Conservation (phyloP, 1,140 invertebrate species). For the Pissodes strobi region DNA sequence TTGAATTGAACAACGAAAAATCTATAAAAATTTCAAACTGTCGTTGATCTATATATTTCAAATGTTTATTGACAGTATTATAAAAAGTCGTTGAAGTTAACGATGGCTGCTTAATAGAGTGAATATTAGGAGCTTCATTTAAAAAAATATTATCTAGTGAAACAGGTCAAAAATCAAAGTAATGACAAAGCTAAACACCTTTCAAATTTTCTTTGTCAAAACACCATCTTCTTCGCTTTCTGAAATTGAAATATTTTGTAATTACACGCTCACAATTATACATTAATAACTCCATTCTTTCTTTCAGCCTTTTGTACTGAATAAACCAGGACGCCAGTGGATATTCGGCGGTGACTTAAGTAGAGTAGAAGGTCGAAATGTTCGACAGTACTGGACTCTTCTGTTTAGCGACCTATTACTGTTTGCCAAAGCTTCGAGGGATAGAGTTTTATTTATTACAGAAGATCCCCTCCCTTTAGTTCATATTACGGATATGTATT, state of each 20-base stretch:
- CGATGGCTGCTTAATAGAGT: no score
- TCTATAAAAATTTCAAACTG: no score
- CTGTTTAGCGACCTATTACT: slow-evolving; percentile 81
- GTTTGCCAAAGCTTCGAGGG: slow-evolving; percentile 81
- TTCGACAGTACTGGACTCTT: slow-evolving; percentile 81
- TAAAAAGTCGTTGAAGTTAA: no score
- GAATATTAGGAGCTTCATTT: no score
- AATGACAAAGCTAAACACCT: no score
- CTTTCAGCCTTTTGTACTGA: slow-evolving; percentile 77
- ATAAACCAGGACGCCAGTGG: slow-evolving; percentile 81
- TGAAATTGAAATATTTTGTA: neutral
- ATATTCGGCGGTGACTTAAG: slow-evolving; percentile 83
- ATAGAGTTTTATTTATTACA: slow-evolving; percentile 81
- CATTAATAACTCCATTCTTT: slow-evolving; percentile 3
- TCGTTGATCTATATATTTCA: no score
- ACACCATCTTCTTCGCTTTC: no score
- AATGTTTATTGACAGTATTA: no score
- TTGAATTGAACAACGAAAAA: no score
- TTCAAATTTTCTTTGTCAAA: no score
- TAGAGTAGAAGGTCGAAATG: slow-evolving; percentile 77
- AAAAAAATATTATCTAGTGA: no score
- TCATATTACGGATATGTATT: slow-evolving; percentile 79
- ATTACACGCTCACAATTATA: neutral
- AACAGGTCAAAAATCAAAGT: no score
- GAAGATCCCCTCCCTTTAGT: slow-evolving; percentile 80